These are phyloP conservation scores for Catharus bicknelli DNA, from an alignment of 2,113 vertebrate species.

Conservation along the genomic window DNA sequence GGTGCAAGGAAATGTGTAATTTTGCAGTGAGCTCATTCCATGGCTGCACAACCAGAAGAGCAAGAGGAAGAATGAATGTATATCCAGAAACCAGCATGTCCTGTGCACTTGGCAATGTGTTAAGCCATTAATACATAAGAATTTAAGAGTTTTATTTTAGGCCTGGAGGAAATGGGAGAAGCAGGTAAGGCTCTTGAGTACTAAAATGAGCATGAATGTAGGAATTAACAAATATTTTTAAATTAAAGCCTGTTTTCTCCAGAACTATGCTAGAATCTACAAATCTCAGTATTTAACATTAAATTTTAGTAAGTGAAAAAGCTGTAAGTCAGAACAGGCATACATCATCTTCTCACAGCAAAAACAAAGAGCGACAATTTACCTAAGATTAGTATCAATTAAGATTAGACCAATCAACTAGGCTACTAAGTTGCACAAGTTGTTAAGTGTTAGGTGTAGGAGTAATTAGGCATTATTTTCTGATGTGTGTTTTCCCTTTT, in stretches of 20 bases:
- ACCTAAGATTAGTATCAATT: background rate
- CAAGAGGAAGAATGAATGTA: background rate
- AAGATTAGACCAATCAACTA: background rate
- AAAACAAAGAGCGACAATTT: background rate
- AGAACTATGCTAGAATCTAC: background rate
- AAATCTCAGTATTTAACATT: background rate
- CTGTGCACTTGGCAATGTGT: background rate
- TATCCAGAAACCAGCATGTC: background rate
- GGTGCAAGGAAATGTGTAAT: background rate
- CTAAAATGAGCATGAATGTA: background rate
- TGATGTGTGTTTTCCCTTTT: background rate
- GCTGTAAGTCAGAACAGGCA: background rate
- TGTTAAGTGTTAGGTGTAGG: background rate
- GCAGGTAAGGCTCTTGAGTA: background rate
- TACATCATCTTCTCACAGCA: rapidly evolving
- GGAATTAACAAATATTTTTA: background rate
- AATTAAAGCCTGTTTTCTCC: background rate
- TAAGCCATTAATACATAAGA: background rate
- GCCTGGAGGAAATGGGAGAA: background rate
- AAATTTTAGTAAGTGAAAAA: background rate
- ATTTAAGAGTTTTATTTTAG: background rate
- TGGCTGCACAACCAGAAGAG: background rate
- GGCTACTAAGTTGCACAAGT: background rate
- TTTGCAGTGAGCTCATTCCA: background rate
- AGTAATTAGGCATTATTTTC: background rate